Evolutionary conservation across 2,797 vertebrate genomes (phyloP).

Genomic region (Euthynnus affinis): DNA sequence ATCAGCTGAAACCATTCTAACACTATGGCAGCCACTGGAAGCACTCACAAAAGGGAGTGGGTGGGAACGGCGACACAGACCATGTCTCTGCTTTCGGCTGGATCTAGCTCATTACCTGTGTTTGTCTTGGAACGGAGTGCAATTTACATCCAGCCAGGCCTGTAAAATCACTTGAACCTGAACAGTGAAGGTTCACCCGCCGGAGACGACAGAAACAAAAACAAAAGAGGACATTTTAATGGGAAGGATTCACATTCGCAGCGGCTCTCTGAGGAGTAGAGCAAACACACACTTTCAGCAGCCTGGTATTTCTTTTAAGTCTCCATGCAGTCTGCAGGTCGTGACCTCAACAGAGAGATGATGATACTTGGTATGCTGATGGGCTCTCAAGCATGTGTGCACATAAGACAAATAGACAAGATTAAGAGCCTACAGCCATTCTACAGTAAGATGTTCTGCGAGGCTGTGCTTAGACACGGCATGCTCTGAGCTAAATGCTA

Average conservation of each 20-base stretch:
- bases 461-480: no score
- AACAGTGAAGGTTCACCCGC: conserved; percentile 57
- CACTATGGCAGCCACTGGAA: conserved; percentile 49
- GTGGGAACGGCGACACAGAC: conserved; percentile 46
- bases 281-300: conserved; percentile 38
- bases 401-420: not conserved
- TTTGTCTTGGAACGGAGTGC: conserved; percentile 74
- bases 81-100: conserved; percentile 61
- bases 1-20: conserved; percentile 60
- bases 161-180: conserved; percentile 76
- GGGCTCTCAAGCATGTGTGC: conserved; percentile 22
- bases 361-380: conserved; percentile 30
- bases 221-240: conserved; percentile 66
- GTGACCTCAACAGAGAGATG: conserved; percentile 14
- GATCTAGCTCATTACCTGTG: conserved; percentile 76
- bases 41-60: conserved; percentile 54
- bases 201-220: conserved; percentile 60
- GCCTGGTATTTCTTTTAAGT: conserved; percentile 47
- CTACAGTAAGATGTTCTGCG: no score
- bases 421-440: not conserved
- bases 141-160: conserved; percentile 75
- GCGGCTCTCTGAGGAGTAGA: conserved; percentile 32
- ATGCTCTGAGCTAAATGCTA: no score
- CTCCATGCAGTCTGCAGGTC: conserved; percentile 44
- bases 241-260: conserved; percentile 48